These are phyloP conservation scores for Holotrichia oblita DNA, from an alignment of 1,140 invertebrate genomes.

Conservation along the genomic window DNA sequence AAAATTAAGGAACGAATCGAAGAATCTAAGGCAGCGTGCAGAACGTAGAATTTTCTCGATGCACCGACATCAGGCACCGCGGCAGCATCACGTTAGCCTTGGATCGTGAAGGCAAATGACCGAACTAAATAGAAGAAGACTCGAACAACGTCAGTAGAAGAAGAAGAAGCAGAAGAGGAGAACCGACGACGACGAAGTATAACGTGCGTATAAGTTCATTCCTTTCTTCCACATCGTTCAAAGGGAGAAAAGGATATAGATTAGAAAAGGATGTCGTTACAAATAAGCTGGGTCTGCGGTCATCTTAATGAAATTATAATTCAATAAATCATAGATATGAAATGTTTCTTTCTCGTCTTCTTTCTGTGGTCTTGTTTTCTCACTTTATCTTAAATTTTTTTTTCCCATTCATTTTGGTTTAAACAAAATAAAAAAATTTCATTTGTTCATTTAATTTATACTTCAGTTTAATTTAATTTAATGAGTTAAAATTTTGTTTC, in stretches of 20 bases:
- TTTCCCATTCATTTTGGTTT: too few species aligned
- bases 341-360: not conserved
- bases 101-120: constrained; percentile 1
- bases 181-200: not conserved
- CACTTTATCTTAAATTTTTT: too few species aligned
- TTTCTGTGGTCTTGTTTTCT: not conserved
- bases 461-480: too few species aligned
- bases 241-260: not conserved
- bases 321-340: constrained; percentile 9
- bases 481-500: too few species aligned
- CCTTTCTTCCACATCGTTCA: not conserved
- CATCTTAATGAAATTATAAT: constrained; percentile 9
- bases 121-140: constrained; percentile 5
- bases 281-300: not conserved
- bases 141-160: not conserved
- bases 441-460: too few species aligned
- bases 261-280: not conserved
- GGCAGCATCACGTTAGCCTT: constrained; percentile 10
- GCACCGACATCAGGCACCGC: not conserved
- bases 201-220: not conserved
- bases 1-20: too few species aligned
- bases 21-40: not conserved
- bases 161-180: not conserved
- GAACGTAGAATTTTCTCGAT: not conserved
- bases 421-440: too few species aligned